Evolutionary conservation across 1,140 invertebrate genomes (phyloP).

Genomic region (Steinernema feltiae): DNA sequence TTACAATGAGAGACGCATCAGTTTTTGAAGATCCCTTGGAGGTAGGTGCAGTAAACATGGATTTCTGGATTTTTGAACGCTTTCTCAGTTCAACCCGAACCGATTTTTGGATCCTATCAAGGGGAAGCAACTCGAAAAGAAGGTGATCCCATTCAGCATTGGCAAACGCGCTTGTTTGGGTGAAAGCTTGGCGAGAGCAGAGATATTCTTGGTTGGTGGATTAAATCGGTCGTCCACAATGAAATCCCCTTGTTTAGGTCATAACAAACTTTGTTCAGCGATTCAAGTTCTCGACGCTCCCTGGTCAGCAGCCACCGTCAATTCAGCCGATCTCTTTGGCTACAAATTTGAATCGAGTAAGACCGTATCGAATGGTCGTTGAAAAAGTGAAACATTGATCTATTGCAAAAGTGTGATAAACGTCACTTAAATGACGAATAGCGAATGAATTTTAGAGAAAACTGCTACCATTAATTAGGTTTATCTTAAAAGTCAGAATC

Average conservation of each 20-base stretch:
- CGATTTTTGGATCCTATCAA: neutral
- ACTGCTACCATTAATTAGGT: too few species aligned
- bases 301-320: neutral
- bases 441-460: too few species aligned
- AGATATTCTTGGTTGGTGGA: constrained; percentile 35
- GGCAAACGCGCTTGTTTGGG: constrained; percentile 33
- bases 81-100: constrained; percentile 16
- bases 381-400: too few species aligned
- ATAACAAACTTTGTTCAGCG: neutral
- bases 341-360: too few species aligned
- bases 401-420: too few species aligned
- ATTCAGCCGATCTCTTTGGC: too few species aligned
- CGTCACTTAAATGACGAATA: too few species aligned
- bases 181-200: constrained; percentile 31
- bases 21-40: neutral
- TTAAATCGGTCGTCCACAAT: too few species aligned
- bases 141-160: constrained; percentile 31
- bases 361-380: too few species aligned
- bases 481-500: too few species aligned
- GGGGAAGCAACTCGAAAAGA: constrained; percentile 18
- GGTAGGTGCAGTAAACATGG: constrained; percentile 17
- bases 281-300: neutral
- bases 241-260: too few species aligned
- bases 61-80: too few species aligned
- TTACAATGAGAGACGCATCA: constrained; percentile 5